These are phyloP conservation scores for Anguilla pacifica DNA, from an alignment of 2,797 vertebrate genomes.

Conservation along the genomic window DNA sequence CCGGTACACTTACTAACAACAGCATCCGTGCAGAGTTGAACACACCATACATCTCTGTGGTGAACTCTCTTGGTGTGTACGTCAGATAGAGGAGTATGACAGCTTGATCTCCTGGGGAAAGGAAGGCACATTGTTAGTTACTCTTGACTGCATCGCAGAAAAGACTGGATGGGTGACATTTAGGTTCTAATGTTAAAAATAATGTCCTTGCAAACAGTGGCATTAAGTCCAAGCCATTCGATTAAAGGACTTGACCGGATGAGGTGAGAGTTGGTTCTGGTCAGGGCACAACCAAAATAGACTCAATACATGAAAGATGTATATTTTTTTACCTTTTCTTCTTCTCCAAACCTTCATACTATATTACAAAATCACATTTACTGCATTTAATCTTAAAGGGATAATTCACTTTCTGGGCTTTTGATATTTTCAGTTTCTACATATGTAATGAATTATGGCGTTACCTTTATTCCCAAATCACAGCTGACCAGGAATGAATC, in stretches of 20 bases:
- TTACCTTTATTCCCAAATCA: too few species aligned
- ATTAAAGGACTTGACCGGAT: not conserved
- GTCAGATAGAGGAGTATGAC: conserved; percentile 63
- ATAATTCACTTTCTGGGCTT: too few species aligned
- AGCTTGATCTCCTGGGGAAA: conserved; percentile 57
- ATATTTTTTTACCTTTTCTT: not conserved
- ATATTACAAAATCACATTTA: not conserved
- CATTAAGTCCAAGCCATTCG: not conserved
- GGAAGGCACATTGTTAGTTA: conserved; percentile 44
- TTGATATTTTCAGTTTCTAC: too few species aligned
- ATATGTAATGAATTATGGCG: too few species aligned
- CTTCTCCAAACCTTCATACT: not conserved
- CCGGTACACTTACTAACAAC: conserved; percentile 57
- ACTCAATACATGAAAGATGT: not conserved
- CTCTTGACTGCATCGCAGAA: not conserved
- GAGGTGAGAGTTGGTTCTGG: not conserved
- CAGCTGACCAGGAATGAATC: too few species aligned
- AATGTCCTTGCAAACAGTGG: not conserved
- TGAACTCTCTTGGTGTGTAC: conserved; percentile 62
- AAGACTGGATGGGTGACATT: not conserved
- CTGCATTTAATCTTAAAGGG: too few species aligned
- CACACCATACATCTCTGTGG: conserved; percentile 58
- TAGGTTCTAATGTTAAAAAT: not conserved
- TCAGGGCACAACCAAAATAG: not conserved
- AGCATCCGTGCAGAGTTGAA: conserved; percentile 62